phyloP scores from a whole-genome alignment of 1,140 invertebrate species.

The Hyphantria cunea region DNA sequence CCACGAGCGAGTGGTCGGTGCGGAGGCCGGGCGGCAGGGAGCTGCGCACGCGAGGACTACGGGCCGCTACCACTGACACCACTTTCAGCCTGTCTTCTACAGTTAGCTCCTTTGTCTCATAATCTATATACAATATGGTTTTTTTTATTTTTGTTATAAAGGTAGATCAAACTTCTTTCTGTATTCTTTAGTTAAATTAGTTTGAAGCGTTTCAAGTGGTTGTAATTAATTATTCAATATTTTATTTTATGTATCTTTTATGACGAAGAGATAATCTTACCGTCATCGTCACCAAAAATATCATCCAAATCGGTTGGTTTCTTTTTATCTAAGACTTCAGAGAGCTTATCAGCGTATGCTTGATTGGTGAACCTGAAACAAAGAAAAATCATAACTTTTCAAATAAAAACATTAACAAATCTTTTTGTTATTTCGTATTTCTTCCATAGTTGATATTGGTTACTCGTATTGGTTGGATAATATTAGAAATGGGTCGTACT shows the following conservation, averaged over 20 bases:
- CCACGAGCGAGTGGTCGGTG: slow-evolving; percentile 87
- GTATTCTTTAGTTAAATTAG: too few species aligned
- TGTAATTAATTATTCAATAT: too few species aligned
- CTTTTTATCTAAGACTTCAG: slow-evolving; percentile 83
- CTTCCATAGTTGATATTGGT: too few species aligned
- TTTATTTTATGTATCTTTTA: too few species aligned
- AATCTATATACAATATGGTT: slow-evolving; percentile 49
- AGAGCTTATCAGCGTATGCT: slow-evolving; percentile 90
- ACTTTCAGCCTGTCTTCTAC: slow-evolving; percentile 87
- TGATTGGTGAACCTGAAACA: slow-evolving; percentile 83
- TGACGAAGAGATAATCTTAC: too few species aligned
- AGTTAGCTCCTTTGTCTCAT: slow-evolving; percentile 46
- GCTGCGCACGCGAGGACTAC: slow-evolving; percentile 86
- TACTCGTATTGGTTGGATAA: too few species aligned
- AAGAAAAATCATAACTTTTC: neutral
- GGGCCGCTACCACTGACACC: slow-evolving; percentile 85
- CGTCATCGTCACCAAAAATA: slow-evolving; percentile 76
- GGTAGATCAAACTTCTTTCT: too few species aligned
- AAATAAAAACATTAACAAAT: too few species aligned
- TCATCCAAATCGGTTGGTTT: slow-evolving; percentile 56
- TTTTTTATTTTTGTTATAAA: too few species aligned
- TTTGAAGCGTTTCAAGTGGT: too few species aligned
- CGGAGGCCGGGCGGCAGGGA: slow-evolving; percentile 85
- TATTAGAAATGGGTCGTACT: too few species aligned
- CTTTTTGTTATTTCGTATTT: too few species aligned